Evolutionary conservation across 35 echinoderm and acorn worm genomes (phyloP), one percentile per base, ranked within the genome.

Genomic region (Apostichopus parvimensis): DNA sequence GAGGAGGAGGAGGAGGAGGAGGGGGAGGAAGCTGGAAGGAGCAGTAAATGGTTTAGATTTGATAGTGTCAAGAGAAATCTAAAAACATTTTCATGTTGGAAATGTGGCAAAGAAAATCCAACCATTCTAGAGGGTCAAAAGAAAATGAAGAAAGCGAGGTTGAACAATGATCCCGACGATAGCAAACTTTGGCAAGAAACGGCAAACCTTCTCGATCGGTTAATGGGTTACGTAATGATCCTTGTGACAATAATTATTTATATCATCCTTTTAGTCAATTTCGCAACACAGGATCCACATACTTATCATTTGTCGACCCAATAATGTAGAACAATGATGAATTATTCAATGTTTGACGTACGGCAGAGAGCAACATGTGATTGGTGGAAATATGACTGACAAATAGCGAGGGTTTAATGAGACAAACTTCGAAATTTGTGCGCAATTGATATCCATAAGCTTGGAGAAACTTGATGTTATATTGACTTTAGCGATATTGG

Each of bases 181-280:
- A 11, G 20, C 1, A 64, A 66, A 11, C 86, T 88, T 52, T 88
- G 86, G 86, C 86, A 88, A 34, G 86, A 88, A 34, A 88, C 86
- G 24, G 86, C 86, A 8, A 88, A 88, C 52, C 26, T 88, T 54
- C 21, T 88, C 5, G 86, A 88, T 64, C 58, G 62, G n/a, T 72
- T 68, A 7, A 88, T 88, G 86, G 86, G 86, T 34, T 88, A 88
- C 17, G 17, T 88, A 13, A 88, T 88, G 86, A 72, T 88, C 6
- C 5, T 73, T 26, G 60, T 68, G 34, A 88, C 86, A 1, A 72
- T 88, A 17, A 26, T 88, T 0, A 88, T 88, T 18, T 88, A 88
- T 17, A 72, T 88, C 61, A 22, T 88, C 6, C 64, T 88, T 6
- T 73, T 88, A 11, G 17, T 52, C 28, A 88, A 88, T 53, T 88